phyloP scores from a whole-genome alignment of 2,113 vertebrate genomes.

The Thunnus thynnus region DNA sequence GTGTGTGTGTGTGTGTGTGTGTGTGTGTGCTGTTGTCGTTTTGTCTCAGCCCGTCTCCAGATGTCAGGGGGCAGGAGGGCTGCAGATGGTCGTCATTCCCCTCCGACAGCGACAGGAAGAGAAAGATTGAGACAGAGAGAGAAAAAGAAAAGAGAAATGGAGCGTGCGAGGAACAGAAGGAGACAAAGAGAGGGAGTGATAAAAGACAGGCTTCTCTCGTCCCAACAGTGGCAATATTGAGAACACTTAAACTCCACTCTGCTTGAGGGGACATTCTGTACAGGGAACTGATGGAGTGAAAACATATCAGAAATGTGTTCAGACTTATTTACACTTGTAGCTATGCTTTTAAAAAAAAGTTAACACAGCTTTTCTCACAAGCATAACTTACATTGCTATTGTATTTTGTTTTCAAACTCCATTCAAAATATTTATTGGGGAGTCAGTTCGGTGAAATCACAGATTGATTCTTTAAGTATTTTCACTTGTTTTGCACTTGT shows the following conservation, averaged over 20 bases:
- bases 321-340: slow-evolving; percentile 20
- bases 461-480: slow-evolving; percentile 8
- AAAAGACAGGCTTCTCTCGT: slow-evolving; percentile 39
- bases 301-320: slow-evolving; percentile 42
- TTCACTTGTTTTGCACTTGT: not conserved
- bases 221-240: slow-evolving; percentile 44
- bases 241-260: slow-evolving; percentile 32
- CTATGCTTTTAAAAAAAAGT: slow-evolving; percentile 17
- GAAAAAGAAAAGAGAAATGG: slow-evolving; percentile 29
- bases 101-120: slow-evolving; percentile 67
- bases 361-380: not conserved
- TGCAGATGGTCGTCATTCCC: slow-evolving; percentile 80
- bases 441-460: not conserved
- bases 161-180: slow-evolving; percentile 35
- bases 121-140: slow-evolving; percentile 33
- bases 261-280: slow-evolving; percentile 54
- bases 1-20: slow-evolving; percentile 10
- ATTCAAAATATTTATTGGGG: not conserved
- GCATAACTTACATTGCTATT: not conserved
- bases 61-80: slow-evolving; percentile 72
- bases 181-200: slow-evolving; percentile 25
- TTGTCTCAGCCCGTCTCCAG: slow-evolving; percentile 69
- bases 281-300: slow-evolving; percentile 53
- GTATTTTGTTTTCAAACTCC: not conserved
- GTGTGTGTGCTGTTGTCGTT: slow-evolving; percentile 7